Conservation (phyloP, 1,140 invertebrate genomes). For the Conus betulinus region DNA sequence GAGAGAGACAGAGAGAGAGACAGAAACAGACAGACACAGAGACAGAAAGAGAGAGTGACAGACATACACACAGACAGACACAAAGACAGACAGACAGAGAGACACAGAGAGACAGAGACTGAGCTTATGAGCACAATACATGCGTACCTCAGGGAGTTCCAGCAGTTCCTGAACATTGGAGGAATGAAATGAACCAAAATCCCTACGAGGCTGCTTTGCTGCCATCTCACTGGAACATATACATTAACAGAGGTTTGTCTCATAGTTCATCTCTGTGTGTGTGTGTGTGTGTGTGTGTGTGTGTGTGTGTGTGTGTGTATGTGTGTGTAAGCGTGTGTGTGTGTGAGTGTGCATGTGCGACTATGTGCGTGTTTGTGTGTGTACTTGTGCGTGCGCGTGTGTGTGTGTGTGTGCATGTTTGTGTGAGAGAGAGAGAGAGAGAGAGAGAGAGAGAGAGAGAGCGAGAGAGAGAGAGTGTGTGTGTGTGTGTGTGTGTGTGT, state of each 20-base stretch:
- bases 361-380: background rate
- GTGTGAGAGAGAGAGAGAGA: too few species aligned
- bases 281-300: background rate
- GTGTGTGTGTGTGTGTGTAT: background rate
- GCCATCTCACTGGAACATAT: background rate
- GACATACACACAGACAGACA: background rate
- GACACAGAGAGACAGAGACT: background rate
- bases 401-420: background rate
- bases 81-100: background rate
- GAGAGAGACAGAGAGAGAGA: too few species aligned
- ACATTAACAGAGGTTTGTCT: background rate
- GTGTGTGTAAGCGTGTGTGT: background rate
- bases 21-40: too few species aligned
- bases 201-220: slow-evolving; percentile 44
- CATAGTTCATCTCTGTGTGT: background rate
- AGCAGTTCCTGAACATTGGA: slow-evolving; percentile 72
- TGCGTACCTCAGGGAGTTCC: slow-evolving; percentile 52
- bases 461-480: too few species aligned
- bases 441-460: too few species aligned
- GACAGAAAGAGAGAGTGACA: too few species aligned
- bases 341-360: background rate
- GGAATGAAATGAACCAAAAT: slow-evolving; percentile 73
- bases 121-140: background rate
- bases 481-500: background rate
- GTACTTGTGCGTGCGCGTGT: background rate